Base-by-base conservation (phyloP, 2,797 vertebrate species). In the Rhyacichthys aspro region DNA sequence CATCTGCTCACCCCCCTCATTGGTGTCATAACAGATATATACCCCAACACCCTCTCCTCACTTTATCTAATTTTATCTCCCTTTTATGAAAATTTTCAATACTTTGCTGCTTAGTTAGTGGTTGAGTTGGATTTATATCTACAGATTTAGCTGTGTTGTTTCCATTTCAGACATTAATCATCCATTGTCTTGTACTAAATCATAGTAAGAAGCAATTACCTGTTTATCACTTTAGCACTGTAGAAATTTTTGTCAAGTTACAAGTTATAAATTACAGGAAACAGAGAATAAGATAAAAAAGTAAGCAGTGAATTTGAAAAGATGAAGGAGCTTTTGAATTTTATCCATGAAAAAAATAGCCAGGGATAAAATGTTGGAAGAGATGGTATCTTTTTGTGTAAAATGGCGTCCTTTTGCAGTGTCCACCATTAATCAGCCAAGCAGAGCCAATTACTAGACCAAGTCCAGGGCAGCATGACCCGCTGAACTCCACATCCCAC, bases 381-480 rank as follows among this genome's bases (percentile, higher is more conserved):
- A 83, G 67, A 63, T 62, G 62, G 62, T 78, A 63, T 76, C 76
- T 86, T 62, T 74, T 81, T 84, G 74, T 80, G 73, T 76, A 85
- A 86, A 90, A 89, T 88, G 83, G 76, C 81, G 76, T 88, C 87
- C 77, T 80, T 89, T 87, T 81, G 83, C 86, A 89, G 77, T 79
- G 83, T 88, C 81, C 83, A 66, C 79, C 81, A 88, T 90, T 91
- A 90, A 90, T 91, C 89, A 90, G 78, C 83, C 84, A 86, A 88
- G 85, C 82, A 81, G 71, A 90, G 86, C 80, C 88, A 90, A 90
- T 91, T 90, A 90, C 76, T 85, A 74, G 64, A 71, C 81, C 47
- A 76, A 74, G 72, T 79, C 81, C 75, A 74, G 64, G 77, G 69
- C 85, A 73, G 56, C 63, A 32, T 72, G 85, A 88, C 84, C 88